A percentile compares a stretch with the other conserved stretches of the same genome.
These are phyloP conservation scores for Gari tellinella DNA, from an alignment of 2,888 invertebrate genomes.

Conservation along the genomic window DNA sequence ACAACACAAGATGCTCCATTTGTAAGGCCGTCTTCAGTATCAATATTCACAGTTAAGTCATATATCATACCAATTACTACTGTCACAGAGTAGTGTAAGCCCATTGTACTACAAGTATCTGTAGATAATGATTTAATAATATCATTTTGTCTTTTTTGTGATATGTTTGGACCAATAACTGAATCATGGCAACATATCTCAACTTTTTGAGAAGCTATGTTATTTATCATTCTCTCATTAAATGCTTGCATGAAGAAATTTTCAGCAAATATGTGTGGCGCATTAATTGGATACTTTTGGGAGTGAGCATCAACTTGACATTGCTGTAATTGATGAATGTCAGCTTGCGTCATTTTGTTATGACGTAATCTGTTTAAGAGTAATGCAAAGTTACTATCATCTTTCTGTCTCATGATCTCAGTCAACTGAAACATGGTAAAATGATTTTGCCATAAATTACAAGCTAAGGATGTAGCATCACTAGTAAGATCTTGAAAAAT, in stretches of 20 bases:
- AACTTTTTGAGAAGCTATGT: constrained; percentile 21
- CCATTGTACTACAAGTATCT: constrained; percentile 11
- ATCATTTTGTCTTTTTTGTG: constrained; percentile 21
- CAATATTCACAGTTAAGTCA: too few relatives aligned
- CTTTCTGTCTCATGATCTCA: constrained; percentile 57
- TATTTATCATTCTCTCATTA: constrained; percentile 33
- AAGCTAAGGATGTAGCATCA: constrained; percentile 25
- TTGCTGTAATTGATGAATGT: constrained; percentile 12
- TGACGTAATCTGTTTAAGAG: constrained; percentile 45
- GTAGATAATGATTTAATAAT: constrained; percentile 24
- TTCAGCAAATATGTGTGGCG: constrained; percentile 38
- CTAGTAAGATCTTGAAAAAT: constrained; percentile 45
- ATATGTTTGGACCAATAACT: constrained; percentile 19
- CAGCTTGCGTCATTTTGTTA: constrained; percentile 40
- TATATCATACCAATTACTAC: constrained; percentile 47
- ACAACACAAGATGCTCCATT: constrained; percentile 41
- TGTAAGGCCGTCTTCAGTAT: too few relatives aligned
- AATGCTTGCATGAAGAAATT: constrained; percentile 29
- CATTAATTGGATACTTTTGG: constrained; percentile 10
- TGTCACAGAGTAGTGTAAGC: constrained; percentile 23
- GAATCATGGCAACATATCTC: constrained; percentile 25
- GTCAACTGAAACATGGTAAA: constrained; percentile 49
- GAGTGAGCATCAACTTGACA: constrained; percentile 8
- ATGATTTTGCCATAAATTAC: constrained; percentile 49
- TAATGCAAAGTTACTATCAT: constrained; percentile 47